These are phyloP conservation scores for Amphipyra berbera DNA, from an alignment of 2,888 invertebrate genomes.

Conservation along the genomic window DNA sequence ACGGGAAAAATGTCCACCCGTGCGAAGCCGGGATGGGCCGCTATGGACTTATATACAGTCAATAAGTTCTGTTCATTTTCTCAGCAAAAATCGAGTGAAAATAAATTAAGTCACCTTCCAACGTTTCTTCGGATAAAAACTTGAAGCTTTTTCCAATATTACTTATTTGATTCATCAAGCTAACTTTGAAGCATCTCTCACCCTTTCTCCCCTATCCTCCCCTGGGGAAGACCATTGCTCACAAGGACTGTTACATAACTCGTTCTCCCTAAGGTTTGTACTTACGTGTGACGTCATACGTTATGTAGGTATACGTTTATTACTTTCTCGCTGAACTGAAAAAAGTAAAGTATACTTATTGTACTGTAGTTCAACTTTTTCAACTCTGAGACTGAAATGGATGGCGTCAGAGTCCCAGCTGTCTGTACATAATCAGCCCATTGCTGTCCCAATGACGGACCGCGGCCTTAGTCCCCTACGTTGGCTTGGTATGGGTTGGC, in stretches of 20 bases:
- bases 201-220: constrained; percentile 23
- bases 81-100: constrained; percentile 6
- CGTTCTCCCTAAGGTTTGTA: constrained; percentile 10
- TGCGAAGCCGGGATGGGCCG: too few species aligned
- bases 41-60: too few species aligned
- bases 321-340: background rate
- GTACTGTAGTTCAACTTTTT: too few species aligned
- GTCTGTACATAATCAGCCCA: too few species aligned
- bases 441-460: too few species aligned
- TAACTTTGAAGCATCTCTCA: constrained; percentile 44
- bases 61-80: background rate
- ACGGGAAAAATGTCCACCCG: too few species aligned
- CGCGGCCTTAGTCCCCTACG: too few species aligned
- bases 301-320: background rate
- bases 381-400: too few species aligned
- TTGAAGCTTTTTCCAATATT: constrained; percentile 47
- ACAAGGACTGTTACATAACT: constrained; percentile 40
- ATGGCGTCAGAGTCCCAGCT: too few species aligned
- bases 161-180: constrained; percentile 52
- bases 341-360: background rate
- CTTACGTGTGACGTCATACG: constrained; percentile 23
- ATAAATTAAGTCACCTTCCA: constrained; percentile 12
- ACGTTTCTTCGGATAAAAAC: background rate
- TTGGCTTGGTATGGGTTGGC: too few species aligned
- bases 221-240: constrained; percentile 22